Percentiles rank a stretch among this genome's conserved stretches.
Evolutionary conservation across 2,888 invertebrate genomes (phyloP).

Genomic region (Carpatolechia fugitivella): DNA sequence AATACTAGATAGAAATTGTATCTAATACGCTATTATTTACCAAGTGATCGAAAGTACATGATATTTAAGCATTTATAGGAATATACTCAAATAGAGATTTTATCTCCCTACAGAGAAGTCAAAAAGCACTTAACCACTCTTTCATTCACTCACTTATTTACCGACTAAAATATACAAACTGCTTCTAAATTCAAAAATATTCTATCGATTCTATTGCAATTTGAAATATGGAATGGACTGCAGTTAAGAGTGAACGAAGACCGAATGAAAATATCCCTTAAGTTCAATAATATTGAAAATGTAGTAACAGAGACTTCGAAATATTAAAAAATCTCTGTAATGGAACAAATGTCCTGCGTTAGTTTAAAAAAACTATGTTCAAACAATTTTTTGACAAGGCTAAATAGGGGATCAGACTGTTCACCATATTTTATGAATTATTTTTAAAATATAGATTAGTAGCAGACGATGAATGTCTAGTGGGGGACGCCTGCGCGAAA

Average conservation of each 20-base stretch:
- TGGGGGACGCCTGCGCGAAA: no score
- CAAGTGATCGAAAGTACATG: neutral
- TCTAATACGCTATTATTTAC: neutral
- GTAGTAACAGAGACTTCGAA: no score
- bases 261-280: slow-evolving; percentile 27
- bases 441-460: no score
- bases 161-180: slow-evolving; percentile 20
- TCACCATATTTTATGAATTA: no score
- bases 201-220: slow-evolving; percentile 29
- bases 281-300: slow-evolving; percentile 19
- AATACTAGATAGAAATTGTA: neutral
- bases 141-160: slow-evolving; percentile 22
- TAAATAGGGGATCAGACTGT: no score
- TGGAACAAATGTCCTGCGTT: no score
- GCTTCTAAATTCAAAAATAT: slow-evolving; percentile 23
- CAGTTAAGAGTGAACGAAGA: slow-evolving; percentile 27
- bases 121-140: neutral
- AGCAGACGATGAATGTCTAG: no score
- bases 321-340: no score
- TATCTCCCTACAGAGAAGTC: neutral
- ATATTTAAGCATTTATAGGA: neutral
- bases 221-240: slow-evolving; percentile 36
- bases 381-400: no score
- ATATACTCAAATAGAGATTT: neutral
- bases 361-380: no score